Evolutionary conservation across 2,113 vertebrate species (phyloP), one percentile per base, ranked within the genome.

Genomic region (Lasiurus cinereus): DNA sequence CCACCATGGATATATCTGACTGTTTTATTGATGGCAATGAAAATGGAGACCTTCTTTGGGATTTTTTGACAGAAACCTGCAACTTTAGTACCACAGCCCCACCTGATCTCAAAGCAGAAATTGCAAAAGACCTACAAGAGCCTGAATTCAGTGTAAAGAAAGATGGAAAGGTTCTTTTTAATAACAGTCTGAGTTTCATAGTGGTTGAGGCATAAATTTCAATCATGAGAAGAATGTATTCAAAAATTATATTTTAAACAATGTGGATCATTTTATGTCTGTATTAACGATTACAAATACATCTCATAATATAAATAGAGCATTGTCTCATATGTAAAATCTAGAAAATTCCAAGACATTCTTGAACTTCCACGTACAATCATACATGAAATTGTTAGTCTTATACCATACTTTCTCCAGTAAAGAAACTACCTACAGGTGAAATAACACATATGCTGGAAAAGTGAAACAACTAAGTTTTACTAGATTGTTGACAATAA

Each of bases 61-160:
- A 99, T 96, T 99, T 99, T 97, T 98, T 99, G 96, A 99, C 99
- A 1, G 98, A 99, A 98, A 98, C 98, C 15, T 86, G 90, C 56
- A 95, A 99, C 33, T 99, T 99, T 96, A 98, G 94, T 86, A 98
- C 97, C 95, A 98, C 97, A 6, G 99, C 99, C 64, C 97, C 99
- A 27, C 97, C 98, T 39, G 98, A 99, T 82, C 98, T 99, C 22
- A 99, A 97, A 96, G 93, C 8, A 8, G 98, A 98, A 64, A 91
- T 99, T 52, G 33, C 99, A 66, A 97, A 98, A 92, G 96, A 99
- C 13, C 98, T 99, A 2, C 98, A 98, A 62, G 98, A 98, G 15
- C 98, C 98, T 27, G 98, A 98, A 91, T 99, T 98, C 93, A 99
- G 99, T 82, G 69, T 97, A 62, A 96, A 98, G 95, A 98, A 97